Base-by-base conservation (phyloP, 2,113 vertebrate species). In the Xiphorhynchus elegans region DNA sequence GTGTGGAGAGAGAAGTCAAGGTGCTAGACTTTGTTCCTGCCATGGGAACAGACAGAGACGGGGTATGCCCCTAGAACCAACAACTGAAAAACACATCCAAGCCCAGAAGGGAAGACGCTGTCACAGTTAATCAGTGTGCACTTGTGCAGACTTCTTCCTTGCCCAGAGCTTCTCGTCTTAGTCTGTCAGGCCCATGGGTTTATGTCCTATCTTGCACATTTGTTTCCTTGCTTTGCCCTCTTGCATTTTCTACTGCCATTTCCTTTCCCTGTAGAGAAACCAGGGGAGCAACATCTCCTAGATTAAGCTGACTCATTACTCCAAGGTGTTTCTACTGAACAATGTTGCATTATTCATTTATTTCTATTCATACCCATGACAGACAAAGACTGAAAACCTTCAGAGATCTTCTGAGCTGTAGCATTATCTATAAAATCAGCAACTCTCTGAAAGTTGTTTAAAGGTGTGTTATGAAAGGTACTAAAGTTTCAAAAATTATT, bases 251-350 rank as follows among this genome's bases (percentile, higher is more conserved):
- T 70, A 53, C 21, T 74, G 46, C 19, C 2, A 1, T 95, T 89
- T 94, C 35, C 39, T 83, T 83, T 84, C 73, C 44, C 33, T 64
- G 14, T 18, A 84, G 56, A 80, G 68, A 78, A 95, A 93, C 4
- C 14, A 59, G 17, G 13, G 49, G 47, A 91, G 33, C 11, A 89
- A 17, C 50, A 73, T 69, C 72, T 58, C 59, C 31, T 55, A 49
- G 29, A 74, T 84, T 64, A 81, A 91, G 64, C 86, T 91, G 84
- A 94, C 26, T 64, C 86, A 87, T 89, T 92, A 84, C 60, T 91
- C 88, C 40, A 60, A 83, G 74, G 33, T 94, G 44, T 89, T 90
- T 78, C 84, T 86, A 82, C 60, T 78, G 77, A 90, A 84, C 19
- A 87, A n/a, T 37, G 24, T 49, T 81, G 18, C 31, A 39, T 88